Base-by-base conservation (phyloP, 2,888 invertebrate species). In the Aradus depressus region DNA sequence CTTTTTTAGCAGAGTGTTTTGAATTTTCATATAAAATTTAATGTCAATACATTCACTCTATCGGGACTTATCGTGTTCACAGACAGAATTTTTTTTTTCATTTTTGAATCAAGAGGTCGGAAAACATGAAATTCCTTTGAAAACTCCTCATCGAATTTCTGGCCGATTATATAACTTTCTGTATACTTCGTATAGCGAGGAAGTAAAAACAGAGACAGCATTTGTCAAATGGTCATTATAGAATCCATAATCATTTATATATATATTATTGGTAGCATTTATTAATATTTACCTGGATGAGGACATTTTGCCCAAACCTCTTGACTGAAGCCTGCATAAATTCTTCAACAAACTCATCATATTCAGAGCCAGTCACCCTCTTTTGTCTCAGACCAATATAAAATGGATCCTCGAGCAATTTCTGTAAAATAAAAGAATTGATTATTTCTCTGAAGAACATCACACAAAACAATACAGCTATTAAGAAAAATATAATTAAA, bases 291-390 rank as follows among this genome's bases (percentile, higher is more conserved):
- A 69, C 69, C 64, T 83, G 86, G 43, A 91, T 87, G 54, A 91
- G 76, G 49, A 82, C 82, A 68, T 84, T 89, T 70, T 84, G 85
- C 1, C 90, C 90, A 67, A 78, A 91, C 59, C 89, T 79, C 47
- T 75, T 75, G 2, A 93, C 88, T 19, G 82, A 85, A 0, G 93
- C 91, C 50, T 76, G 67, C 97, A 98, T 97, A 70, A 99, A 98
- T 73, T 98, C 97, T 8, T 98, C 95, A 35, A 98, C 67, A 62
- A 99, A 85, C 31, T 85, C 86, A 67, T 97, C 93, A 69, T 98
- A 99, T 52, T 77, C 76, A 1, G 72, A 65, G 3, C 97, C 98
- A 12, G 80, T 80, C 5, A 86, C 77, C 53, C 98, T 81, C 58
- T 76, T 77, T 63, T 96, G 89, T 21, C 82, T 77, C 56, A 95